These are phyloP conservation scores for Oikopleura albicans DNA, from an alignment of 23 tunicate genomes.

Conservation along the genomic window DNA sequence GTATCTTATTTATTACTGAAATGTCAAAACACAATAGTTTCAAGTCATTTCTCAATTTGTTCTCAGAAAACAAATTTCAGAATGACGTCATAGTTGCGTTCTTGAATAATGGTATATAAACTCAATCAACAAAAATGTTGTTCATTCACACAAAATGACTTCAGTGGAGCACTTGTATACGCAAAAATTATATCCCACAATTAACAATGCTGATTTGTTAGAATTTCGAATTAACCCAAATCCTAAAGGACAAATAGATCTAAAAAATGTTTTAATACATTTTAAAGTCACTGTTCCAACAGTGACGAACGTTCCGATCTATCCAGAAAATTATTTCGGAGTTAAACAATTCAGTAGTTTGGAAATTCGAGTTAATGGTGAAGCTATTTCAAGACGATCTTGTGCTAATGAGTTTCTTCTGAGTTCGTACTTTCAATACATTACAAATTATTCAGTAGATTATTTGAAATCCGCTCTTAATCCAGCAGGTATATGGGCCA, in stretches of 20 bases:
- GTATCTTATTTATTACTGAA: background rate
- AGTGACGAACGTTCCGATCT: no score
- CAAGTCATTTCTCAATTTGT: background rate
- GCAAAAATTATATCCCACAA: background rate
- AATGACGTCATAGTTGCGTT: background rate
- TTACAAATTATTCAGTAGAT: background rate
- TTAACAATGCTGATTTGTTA: background rate
- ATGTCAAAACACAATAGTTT: background rate
- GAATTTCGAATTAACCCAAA: background rate
- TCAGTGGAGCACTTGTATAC: background rate
- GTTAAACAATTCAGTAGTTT: background rate
- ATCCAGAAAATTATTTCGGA: background rate
- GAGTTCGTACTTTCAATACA: background rate
- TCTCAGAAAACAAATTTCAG: background rate
- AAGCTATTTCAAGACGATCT: background rate
- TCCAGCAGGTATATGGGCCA: background rate
- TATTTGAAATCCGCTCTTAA: background rate
- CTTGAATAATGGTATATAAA: no score
- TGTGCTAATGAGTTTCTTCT: background rate
- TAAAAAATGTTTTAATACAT: background rate
- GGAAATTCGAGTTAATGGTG: background rate
- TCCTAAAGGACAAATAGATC: background rate
- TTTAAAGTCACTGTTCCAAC: background rate
- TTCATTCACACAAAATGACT: background rate
- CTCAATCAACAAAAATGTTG: no score